Percentiles rank a stretch among this genome's conserved stretches.
phyloP scores from a whole-genome alignment of 2,797 vertebrate genomes.

The Acomys russatus region DNA sequence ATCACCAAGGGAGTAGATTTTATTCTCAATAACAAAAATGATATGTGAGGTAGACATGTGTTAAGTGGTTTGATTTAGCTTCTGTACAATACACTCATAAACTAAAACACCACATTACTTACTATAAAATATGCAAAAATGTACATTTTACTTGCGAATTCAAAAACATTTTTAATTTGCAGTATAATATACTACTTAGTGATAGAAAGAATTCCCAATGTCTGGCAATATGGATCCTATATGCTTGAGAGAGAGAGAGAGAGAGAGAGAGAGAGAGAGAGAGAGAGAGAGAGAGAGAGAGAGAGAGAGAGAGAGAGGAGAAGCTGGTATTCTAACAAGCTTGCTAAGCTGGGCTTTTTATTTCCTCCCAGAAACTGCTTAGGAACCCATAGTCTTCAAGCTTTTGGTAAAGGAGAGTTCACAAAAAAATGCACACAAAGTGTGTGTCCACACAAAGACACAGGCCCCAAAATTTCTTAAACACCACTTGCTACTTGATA shows the following conservation, averaged over 20 bases:
- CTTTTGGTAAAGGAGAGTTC: background rate
- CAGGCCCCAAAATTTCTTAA: background rate
- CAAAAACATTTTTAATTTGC: background rate
- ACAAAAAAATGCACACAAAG: conserved; percentile 21
- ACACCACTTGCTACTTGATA: background rate
- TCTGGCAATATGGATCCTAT: background rate
- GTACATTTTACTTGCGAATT: background rate
- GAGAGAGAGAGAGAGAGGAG: background rate
- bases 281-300: background rate
- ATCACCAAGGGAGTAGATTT: background rate
- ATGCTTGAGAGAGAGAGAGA: background rate
- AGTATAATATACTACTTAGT: background rate
- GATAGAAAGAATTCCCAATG: background rate
- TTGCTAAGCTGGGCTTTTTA: background rate
- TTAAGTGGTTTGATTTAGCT: background rate
- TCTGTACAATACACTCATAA: background rate
- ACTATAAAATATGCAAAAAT: background rate
- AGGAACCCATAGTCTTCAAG: conserved; percentile 6
- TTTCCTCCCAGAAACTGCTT: background rate
- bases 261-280: background rate
- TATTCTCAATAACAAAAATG: background rate
- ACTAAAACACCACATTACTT: background rate
- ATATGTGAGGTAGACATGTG: background rate
- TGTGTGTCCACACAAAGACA: background rate
- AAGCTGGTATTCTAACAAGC: background rate